phyloP scores from a whole-genome alignment of 2,113 vertebrate species.

The Parus major region DNA sequence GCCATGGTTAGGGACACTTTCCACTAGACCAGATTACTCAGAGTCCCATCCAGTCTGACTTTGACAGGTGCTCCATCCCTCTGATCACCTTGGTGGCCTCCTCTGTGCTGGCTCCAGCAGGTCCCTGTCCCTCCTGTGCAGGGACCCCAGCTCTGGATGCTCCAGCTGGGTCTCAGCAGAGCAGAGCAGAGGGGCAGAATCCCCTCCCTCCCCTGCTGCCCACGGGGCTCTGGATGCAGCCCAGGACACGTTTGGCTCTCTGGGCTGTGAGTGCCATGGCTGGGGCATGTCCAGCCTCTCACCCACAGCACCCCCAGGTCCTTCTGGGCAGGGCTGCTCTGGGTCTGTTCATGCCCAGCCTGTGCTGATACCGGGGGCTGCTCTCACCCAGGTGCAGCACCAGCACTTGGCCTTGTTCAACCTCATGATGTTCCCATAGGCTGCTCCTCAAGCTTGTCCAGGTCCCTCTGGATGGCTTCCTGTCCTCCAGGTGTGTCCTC shows the following conservation, averaged over 20 bases:
- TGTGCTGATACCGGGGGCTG: background rate
- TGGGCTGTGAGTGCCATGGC: background rate
- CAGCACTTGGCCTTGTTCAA: background rate
- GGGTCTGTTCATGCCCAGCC: background rate
- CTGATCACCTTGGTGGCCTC: accelerated
- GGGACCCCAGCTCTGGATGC: background rate
- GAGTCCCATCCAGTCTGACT: background rate
- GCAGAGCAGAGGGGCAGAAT: background rate
- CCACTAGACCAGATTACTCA: background rate
- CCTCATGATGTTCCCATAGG: accelerated
- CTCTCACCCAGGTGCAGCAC: accelerated
- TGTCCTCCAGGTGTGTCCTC: background rate
- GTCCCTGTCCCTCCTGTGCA: background rate
- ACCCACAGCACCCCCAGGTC: background rate
- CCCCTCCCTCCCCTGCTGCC: background rate
- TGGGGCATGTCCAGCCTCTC: background rate
- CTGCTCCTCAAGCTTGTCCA: accelerated
- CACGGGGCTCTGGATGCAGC: background rate
- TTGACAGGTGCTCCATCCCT: background rate
- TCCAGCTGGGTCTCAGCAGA: background rate
- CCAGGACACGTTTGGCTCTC: background rate
- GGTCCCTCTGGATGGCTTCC: background rate
- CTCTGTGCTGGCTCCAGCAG: background rate
- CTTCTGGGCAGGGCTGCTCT: background rate
- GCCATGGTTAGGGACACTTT: background rate